Evolutionary conservation across 2,113 vertebrate genomes (phyloP), one percentile per base, ranked within the genome.

Genomic region (Lagopus muta): DNA sequence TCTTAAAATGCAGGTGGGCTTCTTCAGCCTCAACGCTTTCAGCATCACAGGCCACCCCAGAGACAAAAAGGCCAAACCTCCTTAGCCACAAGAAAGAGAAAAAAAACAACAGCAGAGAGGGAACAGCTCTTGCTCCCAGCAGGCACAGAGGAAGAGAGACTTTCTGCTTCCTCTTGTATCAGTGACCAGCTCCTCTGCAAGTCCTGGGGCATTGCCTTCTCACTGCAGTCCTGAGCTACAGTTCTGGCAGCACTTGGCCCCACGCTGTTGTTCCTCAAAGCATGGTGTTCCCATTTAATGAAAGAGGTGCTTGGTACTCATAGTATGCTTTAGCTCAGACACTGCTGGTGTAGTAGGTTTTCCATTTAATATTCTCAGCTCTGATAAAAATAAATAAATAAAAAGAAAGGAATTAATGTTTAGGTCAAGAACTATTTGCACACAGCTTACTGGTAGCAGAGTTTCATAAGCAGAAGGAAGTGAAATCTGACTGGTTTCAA

Each of bases 401-500:
- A 86, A 66, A 80, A 74, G 1, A 86, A 88, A 6, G 13, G 24
- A 64, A 34, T 67, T 58, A 10, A 64, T 52, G 7, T 79, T 89
- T 61, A 82, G 40, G 57, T 50, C 13, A 91, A 73, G 36, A 79
- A 67, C 16, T 43, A 57, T 66, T 82, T 91, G 43, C 10, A 48
- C 6, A 11, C 0, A 0, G 45, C n/a, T 2, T 3, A 25, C 0
- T 54, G 27, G 27, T 40, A 92, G 50, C 4, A 5, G 48, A 60
- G 67, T 71, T 88, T 78, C 3, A 1, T 38, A 64, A 86, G 22
- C 32, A 93, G 70, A 6, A 10, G 60, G 42, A 81, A 85, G 42
- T 40, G 67, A 88, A 66, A 89, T 91, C 72, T 80, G 45, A 73
- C 58, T 55, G 19, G 45, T 43, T 91, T 80, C 38, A 64, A n/a